Evolutionary conservation across 2,888 invertebrate species (phyloP), one percentile per base, ranked within the genome.

Genomic region (Calameuta idolon): DNA sequence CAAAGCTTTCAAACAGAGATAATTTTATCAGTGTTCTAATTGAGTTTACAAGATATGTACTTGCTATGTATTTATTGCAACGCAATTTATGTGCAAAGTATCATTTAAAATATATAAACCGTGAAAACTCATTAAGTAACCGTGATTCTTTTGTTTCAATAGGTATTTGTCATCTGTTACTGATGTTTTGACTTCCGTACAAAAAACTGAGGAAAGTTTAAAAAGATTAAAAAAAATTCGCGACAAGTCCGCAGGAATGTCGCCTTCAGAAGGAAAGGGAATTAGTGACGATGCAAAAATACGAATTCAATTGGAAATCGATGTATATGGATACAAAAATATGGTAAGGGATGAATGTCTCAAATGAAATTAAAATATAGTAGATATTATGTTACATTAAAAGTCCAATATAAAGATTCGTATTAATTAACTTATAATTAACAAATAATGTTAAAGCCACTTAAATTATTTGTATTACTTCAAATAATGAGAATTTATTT

Each of bases 121-220:
- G 79, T 68, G 33, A 69, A 12, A 33, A 33, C n/a, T 69, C n/a
- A 15, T 30, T 31, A 69, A 33, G 34, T n/a, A 74, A 34, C n/a
- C n/a, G 4, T 3, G 15, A 15, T 74, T 11, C 12, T 75, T 68
- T 75, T 82, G 74, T 84, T 89, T 31, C 23, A 23, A 23, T 81
- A 94, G 93, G 86, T 97, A 96, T 92, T 94, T 94, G 88, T 93
- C 93, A 85, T 94, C 96, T 80, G 97, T 98, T 30, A 94, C 94
- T 86, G 98, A 98, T 92, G 98, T 99, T 2, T 92, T 99, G 81
- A 96, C 96, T 74, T 98, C 98, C 1, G 98, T 99, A 12, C 97
- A 97, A 90, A 98, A 96, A 92, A 99, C 98, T 85, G 98, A 99
- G 90, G 98, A 98, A 90, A 98, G 98, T 78, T 92, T 99, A 83